phyloP scores from a whole-genome alignment of 1,140 invertebrate species.

The Mesaphorura yosii region DNA sequence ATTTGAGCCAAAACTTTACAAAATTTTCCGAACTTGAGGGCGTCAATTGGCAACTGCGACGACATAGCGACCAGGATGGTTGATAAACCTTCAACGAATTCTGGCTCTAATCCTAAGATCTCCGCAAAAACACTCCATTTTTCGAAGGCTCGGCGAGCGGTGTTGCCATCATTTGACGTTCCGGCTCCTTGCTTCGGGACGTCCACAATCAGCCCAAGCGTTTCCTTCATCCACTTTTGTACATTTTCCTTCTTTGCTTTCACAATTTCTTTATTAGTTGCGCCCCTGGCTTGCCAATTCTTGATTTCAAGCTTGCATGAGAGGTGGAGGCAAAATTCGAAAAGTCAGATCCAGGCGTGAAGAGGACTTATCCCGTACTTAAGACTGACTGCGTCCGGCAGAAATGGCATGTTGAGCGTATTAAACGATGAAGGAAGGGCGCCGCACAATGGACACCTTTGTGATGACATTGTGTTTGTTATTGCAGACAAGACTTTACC shows the following conservation, averaged over 20 bases:
- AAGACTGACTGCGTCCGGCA: background rate
- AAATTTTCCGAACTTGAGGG: conserved; percentile 1
- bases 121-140: conserved; percentile 1
- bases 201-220: conserved; percentile 10
- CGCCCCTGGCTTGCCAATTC: background rate
- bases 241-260: background rate
- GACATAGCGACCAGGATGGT: conserved; percentile 2
- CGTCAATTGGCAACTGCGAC: background rate
- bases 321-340: conserved; percentile 13
- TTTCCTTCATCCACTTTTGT: background rate
- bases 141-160: conserved; percentile 8
- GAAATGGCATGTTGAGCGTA: background rate
- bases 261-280: background rate
- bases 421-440: background rate
- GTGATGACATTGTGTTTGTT: background rate
- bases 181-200: conserved; percentile 4
- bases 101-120: conserved; percentile 1
- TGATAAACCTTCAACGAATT: background rate
- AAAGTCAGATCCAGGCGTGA: conserved; percentile 12
- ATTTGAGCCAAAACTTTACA: background rate
- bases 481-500: background rate
- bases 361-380: conserved; percentile 3
- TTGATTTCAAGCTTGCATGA: conserved; percentile 2
- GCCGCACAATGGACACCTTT: background rate
- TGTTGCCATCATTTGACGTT: conserved; percentile 15